Evolutionary conservation across 1,140 invertebrate genomes (phyloP).

Genomic region (Chlorops oryzae): DNA sequence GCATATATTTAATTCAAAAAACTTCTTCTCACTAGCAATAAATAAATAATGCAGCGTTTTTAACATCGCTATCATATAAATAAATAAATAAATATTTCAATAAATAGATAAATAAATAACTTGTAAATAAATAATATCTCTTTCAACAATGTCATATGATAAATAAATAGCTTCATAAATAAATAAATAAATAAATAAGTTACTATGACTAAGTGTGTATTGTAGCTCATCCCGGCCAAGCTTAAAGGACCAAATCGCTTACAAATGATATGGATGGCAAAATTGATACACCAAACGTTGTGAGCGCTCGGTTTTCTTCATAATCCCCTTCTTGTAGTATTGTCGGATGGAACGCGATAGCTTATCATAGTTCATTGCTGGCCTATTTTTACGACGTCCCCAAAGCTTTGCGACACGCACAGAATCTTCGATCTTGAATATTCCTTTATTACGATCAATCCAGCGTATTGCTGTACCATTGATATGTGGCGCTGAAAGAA

Average conservation of each 20-base stretch:
- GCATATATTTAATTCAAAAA: too few relatives aligned
- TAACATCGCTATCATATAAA: too few relatives aligned
- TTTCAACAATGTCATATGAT: conserved; percentile 21
- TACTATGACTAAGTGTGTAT: conserved; percentile 11
- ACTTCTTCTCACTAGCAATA: too few relatives aligned
- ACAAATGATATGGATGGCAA: conserved; percentile 87
- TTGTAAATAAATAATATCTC: conserved; percentile 10
- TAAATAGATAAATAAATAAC: conserved; percentile 10
- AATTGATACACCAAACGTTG: conserved; percentile 99
- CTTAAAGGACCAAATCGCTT: conserved; percentile 35
- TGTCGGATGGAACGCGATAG: conserved; percentile 94
- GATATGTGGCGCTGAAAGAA: conserved; percentile 76
- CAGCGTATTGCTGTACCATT: conserved; percentile 93
- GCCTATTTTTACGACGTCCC: conserved; percentile 95
- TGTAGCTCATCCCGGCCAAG: not conserved
- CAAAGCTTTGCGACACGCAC: conserved; percentile 91
- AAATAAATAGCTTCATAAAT: conserved; percentile 10
- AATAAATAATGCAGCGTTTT: too few relatives aligned
- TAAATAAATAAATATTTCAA: conserved; percentile 8
- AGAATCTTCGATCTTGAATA: conserved; percentile 99
- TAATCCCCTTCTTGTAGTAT: conserved; percentile 99
- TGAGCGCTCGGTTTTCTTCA: conserved; percentile 98
- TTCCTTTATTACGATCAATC: conserved; percentile 87
- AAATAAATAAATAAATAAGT: conserved; percentile 16
- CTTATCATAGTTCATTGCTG: conserved; percentile 99